A percentile compares a stretch with the other conserved stretches of the same genome.
phyloP scores from a whole-genome alignment of 2,113 vertebrate species.

The Columba janthina region DNA sequence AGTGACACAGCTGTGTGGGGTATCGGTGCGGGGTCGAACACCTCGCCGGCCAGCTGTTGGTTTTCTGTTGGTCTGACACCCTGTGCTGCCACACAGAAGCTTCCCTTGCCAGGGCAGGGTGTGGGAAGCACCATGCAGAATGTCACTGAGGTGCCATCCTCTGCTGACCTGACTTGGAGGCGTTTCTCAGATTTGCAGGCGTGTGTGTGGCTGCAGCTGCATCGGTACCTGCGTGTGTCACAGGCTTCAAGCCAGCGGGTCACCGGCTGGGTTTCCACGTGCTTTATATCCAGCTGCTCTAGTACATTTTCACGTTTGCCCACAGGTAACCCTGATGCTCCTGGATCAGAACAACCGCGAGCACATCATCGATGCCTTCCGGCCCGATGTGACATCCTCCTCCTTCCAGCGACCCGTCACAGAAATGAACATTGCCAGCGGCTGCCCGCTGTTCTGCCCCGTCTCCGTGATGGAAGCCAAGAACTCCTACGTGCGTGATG shows the following conservation, averaged over 20 bases:
- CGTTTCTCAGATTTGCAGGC: neutral
- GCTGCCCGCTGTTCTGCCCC: conserved; percentile 95
- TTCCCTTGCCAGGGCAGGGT: neutral
- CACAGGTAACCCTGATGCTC: conserved; percentile 95
- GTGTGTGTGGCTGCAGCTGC: neutral
- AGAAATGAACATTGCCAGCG: conserved; percentile 98
- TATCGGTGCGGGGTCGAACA: fast-evolving
- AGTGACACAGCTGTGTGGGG: neutral
- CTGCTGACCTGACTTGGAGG: neutral
- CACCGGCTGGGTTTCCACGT: fast-evolving
- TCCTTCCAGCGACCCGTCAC: conserved; percentile 92
- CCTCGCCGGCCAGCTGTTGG: fast-evolving
- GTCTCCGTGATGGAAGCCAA: conserved; percentile 88
- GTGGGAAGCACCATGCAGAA: neutral
- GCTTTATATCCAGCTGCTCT: neutral
- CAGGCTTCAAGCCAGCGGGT: too few relatives aligned
- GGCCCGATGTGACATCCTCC: conserved; percentile 87
- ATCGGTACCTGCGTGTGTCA: fast-evolving
- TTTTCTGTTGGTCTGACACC: neutral
- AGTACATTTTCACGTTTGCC: neutral
- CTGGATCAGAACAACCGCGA: conserved; percentile 95
- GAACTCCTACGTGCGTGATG: conserved; percentile 89
- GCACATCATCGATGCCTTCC: conserved; percentile 94
- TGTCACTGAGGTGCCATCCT: fast-evolving
- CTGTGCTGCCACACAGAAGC: neutral